Base-by-base conservation (phyloP, 2,888 invertebrate genomes). In the Isoperla grammatica region DNA sequence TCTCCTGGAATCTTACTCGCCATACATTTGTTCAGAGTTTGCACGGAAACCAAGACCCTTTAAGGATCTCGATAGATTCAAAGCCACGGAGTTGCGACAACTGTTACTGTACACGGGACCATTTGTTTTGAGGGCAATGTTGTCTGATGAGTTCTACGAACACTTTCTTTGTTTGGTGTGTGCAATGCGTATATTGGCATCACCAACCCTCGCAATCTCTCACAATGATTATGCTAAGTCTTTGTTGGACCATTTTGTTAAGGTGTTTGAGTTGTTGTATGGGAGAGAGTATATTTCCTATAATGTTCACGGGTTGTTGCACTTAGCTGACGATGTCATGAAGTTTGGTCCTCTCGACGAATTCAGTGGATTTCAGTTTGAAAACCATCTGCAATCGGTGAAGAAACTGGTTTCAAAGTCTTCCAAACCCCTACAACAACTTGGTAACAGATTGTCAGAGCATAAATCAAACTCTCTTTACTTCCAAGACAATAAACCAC, bases 271-370 rank as follows among this genome's bases (percentile, higher is more conserved):
- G 39, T 61, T 67, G 39, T 53, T 72, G 39, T 73, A 73, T 67
- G 70, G 71, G 11, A 62, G 65, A 60, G 67, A 71, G 42, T 65
- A 64, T 59, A 60, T 72, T n/a, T 67, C 67, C n/a, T 71, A 71
- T 61, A 74, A 74, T 67, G 65, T 73, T 8, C 74, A 74, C 65
- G 66, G 67, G 45, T 60, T 74, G n/a, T 61, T 68, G 29, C 73
- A 74, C 65, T 48, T 73, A 35, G 65, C 71, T 17, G 66, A 69
- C 56, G 73, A 74, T 63, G 69, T 67, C 4, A 39, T 49, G 56
- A 67, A 60, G 39, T 71, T 67, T 65, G 73, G 73, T 4, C 39
- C 40, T 23, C 64, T 73, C 22, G 68, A 69, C 56, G 64, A 64
- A 39, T 69, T 70, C 60, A 70, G 67, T 55, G 64, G 69, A 4